Base-by-base conservation (phyloP, 2,113 vertebrate species). In the Pholis gunnellus region DNA sequence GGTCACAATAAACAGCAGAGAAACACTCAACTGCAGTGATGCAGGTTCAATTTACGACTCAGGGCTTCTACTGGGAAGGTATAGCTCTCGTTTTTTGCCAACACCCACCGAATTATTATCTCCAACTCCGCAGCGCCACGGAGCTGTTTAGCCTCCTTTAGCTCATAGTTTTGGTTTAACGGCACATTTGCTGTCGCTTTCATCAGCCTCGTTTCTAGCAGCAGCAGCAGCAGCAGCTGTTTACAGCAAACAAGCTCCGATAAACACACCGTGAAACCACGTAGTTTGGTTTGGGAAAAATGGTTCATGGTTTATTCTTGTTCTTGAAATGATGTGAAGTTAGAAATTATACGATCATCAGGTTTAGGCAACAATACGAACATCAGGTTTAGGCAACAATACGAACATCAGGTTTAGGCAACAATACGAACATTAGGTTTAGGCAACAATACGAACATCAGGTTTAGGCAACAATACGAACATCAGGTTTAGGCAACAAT, bases 1-100 rank as follows among this genome's bases (percentile, higher is more conserved):
- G 54, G 68, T 83, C 67, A 20, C 9, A 48, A 71, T 80, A 80
- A 87, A 72, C 20, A 9, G 13, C 54, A 42, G 61, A 64, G 61
- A 81, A 65, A 73, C 48, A 17, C 80, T 54, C 60, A 48, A 6
- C 66, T 7, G 65, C 40, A 31, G 31, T 15, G 60, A 66, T 38
- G 27, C 40, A 50, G 40, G 17, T 65, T 69, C 31, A 31, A 31
- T 52, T 68, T 72, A 72, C 69, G 11, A n/a, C 46, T 34, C 27
- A 29, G 71, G 25, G 31, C 31, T 54, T 65, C 67, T 10, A 4
- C 38, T 2, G 48, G 8, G 27, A 46, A 44, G 36, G 9, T 13
- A 44, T 13, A 44, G 25, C 54, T 34, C n/a, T 34, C 3, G 14
- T 71, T 4, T 59, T 54, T 52, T 52, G 67, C 52, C 44, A 44